phyloP scores from a whole-genome alignment of 2,888 invertebrate species.

The Polylopha cassiicola region DNA sequence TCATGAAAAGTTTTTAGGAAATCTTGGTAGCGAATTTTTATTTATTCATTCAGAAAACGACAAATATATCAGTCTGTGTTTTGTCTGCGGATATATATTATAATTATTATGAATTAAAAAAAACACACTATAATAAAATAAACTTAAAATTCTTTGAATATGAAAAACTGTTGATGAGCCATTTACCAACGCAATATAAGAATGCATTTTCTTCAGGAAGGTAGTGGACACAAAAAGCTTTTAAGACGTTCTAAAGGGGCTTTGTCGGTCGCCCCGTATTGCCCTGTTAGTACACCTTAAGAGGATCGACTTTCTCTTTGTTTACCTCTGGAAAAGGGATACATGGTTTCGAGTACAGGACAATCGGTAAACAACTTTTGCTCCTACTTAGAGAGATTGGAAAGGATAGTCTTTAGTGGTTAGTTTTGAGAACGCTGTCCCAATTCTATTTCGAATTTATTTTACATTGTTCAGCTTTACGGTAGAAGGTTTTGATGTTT shows the following conservation, averaged over 20 bases:
- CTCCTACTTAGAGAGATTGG: conserved; percentile 6
- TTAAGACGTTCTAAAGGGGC: conserved; percentile 18
- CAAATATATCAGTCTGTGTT: too few species aligned
- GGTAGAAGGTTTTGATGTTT: too few species aligned
- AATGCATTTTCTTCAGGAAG: conserved; percentile 16
- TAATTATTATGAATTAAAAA: too few species aligned
- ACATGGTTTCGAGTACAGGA: conserved; percentile 14
- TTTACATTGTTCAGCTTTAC: too few species aligned
- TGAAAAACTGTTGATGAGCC: conserved; percentile 8
- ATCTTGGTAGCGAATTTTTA: too few species aligned
- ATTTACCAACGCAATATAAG: conserved; percentile 15
- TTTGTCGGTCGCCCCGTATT: conserved; percentile 18
- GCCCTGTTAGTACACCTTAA: conserved; percentile 18
- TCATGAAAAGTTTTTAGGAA: too few species aligned
- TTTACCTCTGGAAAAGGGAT: conserved; percentile 15
- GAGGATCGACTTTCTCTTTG: conserved; percentile 22
- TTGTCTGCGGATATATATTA: too few species aligned
- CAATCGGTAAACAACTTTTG: conserved; percentile 19
- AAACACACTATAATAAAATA: too few species aligned
- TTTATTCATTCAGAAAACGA: too few species aligned
- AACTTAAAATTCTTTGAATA: not conserved
- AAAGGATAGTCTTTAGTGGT: too few species aligned
- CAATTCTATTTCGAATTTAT: too few species aligned
- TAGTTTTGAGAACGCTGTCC: too few species aligned
- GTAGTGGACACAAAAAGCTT: conserved; percentile 21